These are phyloP conservation scores for Microchirus variegatus DNA, from an alignment of 2,797 vertebrate species.

Conservation along the genomic window DNA sequence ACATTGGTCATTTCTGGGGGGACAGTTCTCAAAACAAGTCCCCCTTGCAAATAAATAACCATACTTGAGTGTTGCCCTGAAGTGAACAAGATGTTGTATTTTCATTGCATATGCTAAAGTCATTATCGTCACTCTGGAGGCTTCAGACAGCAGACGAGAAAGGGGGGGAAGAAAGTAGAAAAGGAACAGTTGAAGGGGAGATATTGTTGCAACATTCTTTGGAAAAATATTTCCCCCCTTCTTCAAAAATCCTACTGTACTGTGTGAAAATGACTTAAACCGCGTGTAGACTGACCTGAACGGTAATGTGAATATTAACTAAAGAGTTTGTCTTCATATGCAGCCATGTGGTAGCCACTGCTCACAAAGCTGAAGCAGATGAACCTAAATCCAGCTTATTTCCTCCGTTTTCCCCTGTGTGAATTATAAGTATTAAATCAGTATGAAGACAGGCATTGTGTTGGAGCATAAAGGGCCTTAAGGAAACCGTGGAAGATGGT, in stretches of 20 bases:
- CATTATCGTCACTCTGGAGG: slow-evolving; percentile 34
- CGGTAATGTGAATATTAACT: slow-evolving; percentile 21
- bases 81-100: slow-evolving; percentile 10
- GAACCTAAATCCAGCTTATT: slow-evolving; percentile 31
- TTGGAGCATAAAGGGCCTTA: slow-evolving; percentile 37
- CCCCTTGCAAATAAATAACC: slow-evolving; percentile 7
- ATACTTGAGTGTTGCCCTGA: slow-evolving; percentile 3
- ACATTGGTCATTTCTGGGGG: too few relatives aligned
- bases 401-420: slow-evolving; percentile 46
- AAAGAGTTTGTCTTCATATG: slow-evolving; percentile 15
- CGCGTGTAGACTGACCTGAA: slow-evolving; percentile 4
- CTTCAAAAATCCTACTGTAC: too few relatives aligned
- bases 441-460: slow-evolving; percentile 69
- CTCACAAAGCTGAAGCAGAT: slow-evolving; percentile 36
- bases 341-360: slow-evolving; percentile 9
- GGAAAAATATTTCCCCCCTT: slow-evolving; percentile 29
- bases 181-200: slow-evolving; percentile 9
- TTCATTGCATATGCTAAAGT: slow-evolving; percentile 58
- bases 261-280: slow-evolving; percentile 21
- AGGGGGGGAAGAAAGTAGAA: not conserved
- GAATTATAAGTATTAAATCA: slow-evolving; percentile 45
- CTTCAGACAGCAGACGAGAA: slow-evolving; percentile 24
- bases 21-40: not conserved
- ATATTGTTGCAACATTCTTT: slow-evolving; percentile 13
- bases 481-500: slow-evolving; percentile 40